These are phyloP conservation scores for Diadromus collaris DNA, from an alignment of 2,888 invertebrate genomes.

Conservation along the genomic window DNA sequence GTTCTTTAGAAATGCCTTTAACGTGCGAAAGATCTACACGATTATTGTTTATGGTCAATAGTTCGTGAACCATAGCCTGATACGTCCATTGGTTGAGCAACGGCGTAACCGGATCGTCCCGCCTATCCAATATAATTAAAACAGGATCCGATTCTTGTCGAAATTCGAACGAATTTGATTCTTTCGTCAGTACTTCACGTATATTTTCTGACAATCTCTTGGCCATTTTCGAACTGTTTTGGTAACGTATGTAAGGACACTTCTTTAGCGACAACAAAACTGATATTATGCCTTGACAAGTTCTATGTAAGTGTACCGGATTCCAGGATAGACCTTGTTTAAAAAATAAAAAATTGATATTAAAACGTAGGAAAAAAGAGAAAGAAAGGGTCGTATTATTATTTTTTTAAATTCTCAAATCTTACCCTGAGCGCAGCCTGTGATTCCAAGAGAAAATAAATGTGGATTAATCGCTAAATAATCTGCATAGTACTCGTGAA, in stretches of 20 bases:
- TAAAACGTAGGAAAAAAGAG: too few species aligned
- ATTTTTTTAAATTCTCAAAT: constrained; percentile 4
- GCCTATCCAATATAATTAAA: constrained; percentile 94
- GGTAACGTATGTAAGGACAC: constrained; percentile 93
- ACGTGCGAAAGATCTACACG: constrained; percentile 94
- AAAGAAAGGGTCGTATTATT: not conserved
- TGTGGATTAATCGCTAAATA: constrained; percentile 96
- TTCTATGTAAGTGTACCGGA: constrained; percentile 88
- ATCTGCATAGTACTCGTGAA: constrained; percentile 98
- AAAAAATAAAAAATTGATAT: not conserved
- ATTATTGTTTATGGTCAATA: constrained; percentile 89
- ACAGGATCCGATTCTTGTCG: constrained; percentile 89
- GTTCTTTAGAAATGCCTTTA: constrained; percentile 92
- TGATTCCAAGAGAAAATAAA: constrained; percentile 91
- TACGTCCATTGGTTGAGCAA: constrained; percentile 99
- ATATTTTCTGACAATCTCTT: constrained; percentile 92
- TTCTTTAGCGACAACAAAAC: constrained; percentile 95
- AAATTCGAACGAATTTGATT: constrained; percentile 93
- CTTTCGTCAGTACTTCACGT: constrained; percentile 92
- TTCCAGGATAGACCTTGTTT: constrained; percentile 87
- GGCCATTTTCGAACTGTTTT: constrained; percentile 92
- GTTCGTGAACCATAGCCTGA: constrained; percentile 99
- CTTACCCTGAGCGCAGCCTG: constrained; percentile 85
- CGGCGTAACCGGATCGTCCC: constrained; percentile 98
- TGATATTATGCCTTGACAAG: constrained; percentile 92